These are phyloP conservation scores for Artemia sp. DNA, from an alignment of 2,888 invertebrate species.

Conservation along the genomic window DNA sequence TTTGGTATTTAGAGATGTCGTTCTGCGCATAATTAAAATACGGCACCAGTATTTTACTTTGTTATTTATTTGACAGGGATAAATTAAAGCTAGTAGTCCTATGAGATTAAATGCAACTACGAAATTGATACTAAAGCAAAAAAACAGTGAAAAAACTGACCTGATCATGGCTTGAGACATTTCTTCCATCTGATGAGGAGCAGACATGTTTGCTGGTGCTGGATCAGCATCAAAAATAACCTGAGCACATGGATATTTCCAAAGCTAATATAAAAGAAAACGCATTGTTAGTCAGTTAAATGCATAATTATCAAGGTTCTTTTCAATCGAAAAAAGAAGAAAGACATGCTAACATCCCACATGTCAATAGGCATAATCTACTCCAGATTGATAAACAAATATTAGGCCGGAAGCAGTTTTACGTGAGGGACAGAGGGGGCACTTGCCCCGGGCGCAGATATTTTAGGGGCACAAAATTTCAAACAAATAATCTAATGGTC, in stretches of 20 bases:
- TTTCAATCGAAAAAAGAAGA: conserved; percentile 13
- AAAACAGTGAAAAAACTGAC: conserved; percentile 33
- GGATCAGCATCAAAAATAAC: conserved; percentile 98
- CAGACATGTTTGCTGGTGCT: conserved; percentile 68
- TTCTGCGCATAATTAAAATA: too few species aligned
- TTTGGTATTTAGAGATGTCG: too few species aligned
- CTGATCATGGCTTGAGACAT: conserved; percentile 99
- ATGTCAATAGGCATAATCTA: not conserved
- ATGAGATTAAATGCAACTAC: too few species aligned
- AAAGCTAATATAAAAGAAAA: conserved; percentile 41
- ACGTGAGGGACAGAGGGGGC: too few species aligned
- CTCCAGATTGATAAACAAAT: not conserved
- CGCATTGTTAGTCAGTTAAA: not conserved
- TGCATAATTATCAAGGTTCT: not conserved
- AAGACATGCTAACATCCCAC: not conserved
- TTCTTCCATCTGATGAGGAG: conserved; percentile 77
- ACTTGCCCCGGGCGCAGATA: too few species aligned
- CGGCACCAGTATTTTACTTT: too few species aligned
- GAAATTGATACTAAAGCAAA: not conserved
- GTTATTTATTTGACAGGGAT: too few species aligned
- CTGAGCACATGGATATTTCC: conserved; percentile 91
- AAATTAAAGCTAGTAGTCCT: too few species aligned
- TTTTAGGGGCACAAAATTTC: too few species aligned
- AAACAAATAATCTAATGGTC: too few species aligned
- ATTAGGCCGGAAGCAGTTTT: too few species aligned